These are phyloP conservation scores for Habrosyne pyritoides DNA, from an alignment of 2,888 invertebrate species.

Conservation along the genomic window DNA sequence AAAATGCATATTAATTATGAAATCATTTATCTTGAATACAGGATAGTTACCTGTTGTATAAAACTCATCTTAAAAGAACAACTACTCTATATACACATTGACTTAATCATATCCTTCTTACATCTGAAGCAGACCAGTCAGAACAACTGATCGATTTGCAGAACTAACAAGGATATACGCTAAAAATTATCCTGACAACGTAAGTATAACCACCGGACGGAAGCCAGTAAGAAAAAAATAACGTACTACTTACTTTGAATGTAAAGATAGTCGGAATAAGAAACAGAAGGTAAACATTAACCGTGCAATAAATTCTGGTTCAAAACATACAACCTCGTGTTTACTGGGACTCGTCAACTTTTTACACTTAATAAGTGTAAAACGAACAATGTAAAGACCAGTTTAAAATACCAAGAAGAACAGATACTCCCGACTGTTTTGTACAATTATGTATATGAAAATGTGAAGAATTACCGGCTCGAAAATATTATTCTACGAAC, in stretches of 20 bases:
- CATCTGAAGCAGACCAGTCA: no score
- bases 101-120: no score
- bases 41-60: no score
- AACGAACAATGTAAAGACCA: slow-evolving; percentile 17
- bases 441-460: slow-evolving; percentile 36
- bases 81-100: no score
- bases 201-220: no score
- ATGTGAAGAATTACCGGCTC: slow-evolving; percentile 23
- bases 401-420: slow-evolving; percentile 34
- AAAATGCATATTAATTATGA: no score
- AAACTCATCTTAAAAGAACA: no score
- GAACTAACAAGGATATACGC: no score
- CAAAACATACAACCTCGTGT: background rate
- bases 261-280: background rate
- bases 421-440: slow-evolving; percentile 21
- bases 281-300: background rate
- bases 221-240: background rate
- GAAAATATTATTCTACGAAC: slow-evolving; percentile 35
- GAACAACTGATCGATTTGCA: no score
- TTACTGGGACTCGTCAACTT: slow-evolving; percentile 3
- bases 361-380: slow-evolving; percentile 5
- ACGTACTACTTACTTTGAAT: background rate
- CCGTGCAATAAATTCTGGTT: slow-evolving; percentile 4
- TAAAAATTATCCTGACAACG: no score
- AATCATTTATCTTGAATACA: no score